These are phyloP conservation scores for Cranoglanis bouderius DNA, from an alignment of 2,113 vertebrate genomes.

Conservation along the genomic window DNA sequence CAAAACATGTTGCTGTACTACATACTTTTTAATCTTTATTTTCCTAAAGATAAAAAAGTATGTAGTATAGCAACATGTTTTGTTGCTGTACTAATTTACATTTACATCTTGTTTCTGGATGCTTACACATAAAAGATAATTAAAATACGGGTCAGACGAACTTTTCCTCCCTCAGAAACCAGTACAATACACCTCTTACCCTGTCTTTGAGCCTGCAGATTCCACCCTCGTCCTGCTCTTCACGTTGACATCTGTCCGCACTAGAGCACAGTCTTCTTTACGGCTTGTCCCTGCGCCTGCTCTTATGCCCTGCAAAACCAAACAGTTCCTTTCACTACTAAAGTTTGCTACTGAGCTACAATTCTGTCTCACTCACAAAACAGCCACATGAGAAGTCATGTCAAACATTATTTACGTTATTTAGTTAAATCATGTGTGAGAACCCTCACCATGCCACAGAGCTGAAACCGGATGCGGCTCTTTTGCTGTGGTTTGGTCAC, in stretches of 20 bases:
- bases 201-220: constrained; percentile 50
- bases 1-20: not conserved
- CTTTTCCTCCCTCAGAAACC: not conserved
- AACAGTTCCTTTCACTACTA: not conserved
- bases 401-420: not conserved
- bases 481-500: constrained; percentile 82
- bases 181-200: constrained; percentile 57
- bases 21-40: not conserved
- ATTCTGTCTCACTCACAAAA: not conserved
- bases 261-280: constrained; percentile 65
- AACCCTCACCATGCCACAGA: constrained; percentile 84
- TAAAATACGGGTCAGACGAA: not conserved
- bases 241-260: constrained; percentile 66
- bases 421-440: not conserved
- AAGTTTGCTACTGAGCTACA: not conserved
- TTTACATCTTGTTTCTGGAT: not conserved
- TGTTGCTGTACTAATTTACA: not conserved
- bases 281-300: constrained; percentile 50
- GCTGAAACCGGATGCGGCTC: constrained; percentile 82
- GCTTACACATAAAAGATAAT: not conserved
- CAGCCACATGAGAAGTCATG: not conserved
- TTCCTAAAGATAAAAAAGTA: too few relatives aligned
- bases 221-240: constrained; percentile 68
- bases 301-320: constrained; percentile 66
- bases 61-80: too few relatives aligned